Evolutionary conservation across 1,140 invertebrate genomes (phyloP), one percentile per base, ranked within the genome.

Genomic region (Nasonia vitripennis): DNA sequence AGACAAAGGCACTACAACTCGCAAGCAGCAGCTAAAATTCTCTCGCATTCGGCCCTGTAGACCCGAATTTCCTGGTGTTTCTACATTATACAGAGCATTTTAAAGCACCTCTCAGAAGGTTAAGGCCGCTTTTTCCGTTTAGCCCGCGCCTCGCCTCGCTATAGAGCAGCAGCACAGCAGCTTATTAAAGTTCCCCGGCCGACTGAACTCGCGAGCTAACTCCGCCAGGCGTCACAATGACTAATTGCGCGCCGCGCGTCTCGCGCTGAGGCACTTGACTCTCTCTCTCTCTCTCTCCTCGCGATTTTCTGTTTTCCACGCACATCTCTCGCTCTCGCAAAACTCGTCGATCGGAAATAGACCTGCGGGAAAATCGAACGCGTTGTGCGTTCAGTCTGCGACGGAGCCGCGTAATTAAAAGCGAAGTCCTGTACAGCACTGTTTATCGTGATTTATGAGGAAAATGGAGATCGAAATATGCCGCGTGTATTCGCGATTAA

Each of bases 171-270:
- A 11, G 41, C 20, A n/a, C 20, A n/a, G 23, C 23, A 41, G 23
- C 41, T 51, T 78, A 78, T 78, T 78, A 78, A 45, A 78, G 41
- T 31, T 51, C 27, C 45, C 75, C 2, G 31, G 17, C 45, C 45
- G n/a, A 23, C n/a, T 31, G 20, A 67, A 51, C 9, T 37, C 7
- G 27, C 75, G 12, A 17, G 75, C 20, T 17, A 4, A 34, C 55
- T n/a, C 55, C 55, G 20, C 17, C 20, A 27, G 75, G 78, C 78
- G 78, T 79, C 78, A 34, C 78, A 79, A 79, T 79, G 78, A 79
- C 51, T 67, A 79, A 79, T 79, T 79, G 78, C 55, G 7, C 27
- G 78, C 27, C 1, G 9, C 14, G 9, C 78, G 20, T 11, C 20
- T 4, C 17, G 11, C 10, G n/a, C 73, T 12, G n/a, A 45, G 10